A percentile compares a stretch with the other conserved stretches of the same genome.
Evolutionary conservation across 2,113 vertebrate genomes (phyloP).

Genomic region (Xiphophorus couchianus): DNA sequence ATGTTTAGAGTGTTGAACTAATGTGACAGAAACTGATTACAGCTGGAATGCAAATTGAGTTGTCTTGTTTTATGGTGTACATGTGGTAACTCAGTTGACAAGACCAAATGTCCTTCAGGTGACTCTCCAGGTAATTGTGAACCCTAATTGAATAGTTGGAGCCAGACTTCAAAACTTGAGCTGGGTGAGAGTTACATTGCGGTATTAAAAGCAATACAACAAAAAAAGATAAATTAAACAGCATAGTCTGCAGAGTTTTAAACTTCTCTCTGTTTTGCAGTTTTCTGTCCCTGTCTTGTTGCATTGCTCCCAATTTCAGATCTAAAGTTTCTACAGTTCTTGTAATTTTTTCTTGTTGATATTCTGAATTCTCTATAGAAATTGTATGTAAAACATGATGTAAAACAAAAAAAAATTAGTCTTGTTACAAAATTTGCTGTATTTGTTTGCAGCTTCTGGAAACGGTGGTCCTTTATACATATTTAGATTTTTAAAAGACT

Average conservation of each 20-base stretch:
- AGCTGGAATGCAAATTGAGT: background rate
- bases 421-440: background rate
- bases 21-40: background rate
- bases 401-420: background rate
- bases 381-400: background rate
- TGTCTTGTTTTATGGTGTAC: background rate
- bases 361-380: background rate
- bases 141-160: background rate
- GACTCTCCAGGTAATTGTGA: background rate
- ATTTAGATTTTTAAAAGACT: too few relatives aligned
- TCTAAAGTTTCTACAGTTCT: too few relatives aligned
- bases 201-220: background rate
- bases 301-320: too few relatives aligned
- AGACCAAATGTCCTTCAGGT: background rate
- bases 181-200: background rate
- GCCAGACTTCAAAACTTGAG: background rate
- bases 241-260: too few relatives aligned
- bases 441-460: background rate
- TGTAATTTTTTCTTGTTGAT: too few relatives aligned
- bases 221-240: background rate
- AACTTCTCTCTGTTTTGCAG: too few relatives aligned
- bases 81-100: background rate
- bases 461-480: too few relatives aligned
- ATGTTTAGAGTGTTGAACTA: too few relatives aligned
- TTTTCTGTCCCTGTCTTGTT: too few relatives aligned